Evolutionary conservation across 1,140 invertebrate genomes (phyloP), one percentile per base, ranked within the genome.

Genomic region (Lucilia cuprina): DNA sequence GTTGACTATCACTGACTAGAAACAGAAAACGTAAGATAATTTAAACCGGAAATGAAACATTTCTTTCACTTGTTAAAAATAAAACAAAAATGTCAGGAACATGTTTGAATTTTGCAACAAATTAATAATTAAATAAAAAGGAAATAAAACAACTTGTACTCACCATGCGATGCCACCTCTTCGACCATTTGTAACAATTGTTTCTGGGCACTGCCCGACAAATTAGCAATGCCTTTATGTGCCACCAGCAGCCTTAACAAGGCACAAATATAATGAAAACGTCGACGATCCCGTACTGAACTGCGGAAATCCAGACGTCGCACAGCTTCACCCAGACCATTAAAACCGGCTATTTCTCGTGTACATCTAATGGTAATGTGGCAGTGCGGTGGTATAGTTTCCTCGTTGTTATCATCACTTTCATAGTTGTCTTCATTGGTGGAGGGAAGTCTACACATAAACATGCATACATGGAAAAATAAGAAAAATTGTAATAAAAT

Each of bases 241-340:
- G 96, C 95, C 49, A 99, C 95, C 65, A 99, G 92, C 41, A 99
- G 92, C 89, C 98, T 95, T 83, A 99, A 92, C 50, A 99, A 92
- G 86, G 98, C 97, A 88, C 97, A 98, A 87, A 99, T 98, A 91
- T 99, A 99, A 91, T 98, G 98, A 92, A 99, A 99, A 82, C 98
- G 93, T 82, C 97, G 94, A 17, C 96, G 96, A 92, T 99, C 98
- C 83, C 96, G 95, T 47, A 99, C 97, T 4, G 98, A 98, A 84
- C 96, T 97, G 83, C 96, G 94, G 92, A 99, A 98, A 91, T 99
- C 98, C 65, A 99, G 92, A 84, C 96, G 94, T 88, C 97, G 96
- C 19, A 99, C 95, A 2, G 97, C 98, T 92, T 99, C 98, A 87
- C 96, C 97, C 55, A 99, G 93, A 77, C 96, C 97, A 91, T 98